Evolutionary conservation across 2,113 vertebrate genomes (phyloP).

Genomic region (Pelecanus crispus): DNA sequence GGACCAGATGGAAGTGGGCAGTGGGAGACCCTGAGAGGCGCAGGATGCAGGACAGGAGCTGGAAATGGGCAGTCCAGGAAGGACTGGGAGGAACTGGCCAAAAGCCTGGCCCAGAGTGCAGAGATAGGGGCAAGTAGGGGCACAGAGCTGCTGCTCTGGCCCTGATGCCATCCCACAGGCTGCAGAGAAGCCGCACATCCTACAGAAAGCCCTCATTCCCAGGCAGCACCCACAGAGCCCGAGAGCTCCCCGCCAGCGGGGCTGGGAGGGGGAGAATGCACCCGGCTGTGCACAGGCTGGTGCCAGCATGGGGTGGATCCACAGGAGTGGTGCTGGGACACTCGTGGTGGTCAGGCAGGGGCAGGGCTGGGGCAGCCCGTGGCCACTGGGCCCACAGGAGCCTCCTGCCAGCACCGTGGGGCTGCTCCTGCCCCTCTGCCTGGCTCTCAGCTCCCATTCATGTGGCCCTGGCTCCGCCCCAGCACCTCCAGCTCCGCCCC

Average conservation of each 20-base stretch:
- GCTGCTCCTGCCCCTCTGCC: neutral
- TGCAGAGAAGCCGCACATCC: neutral
- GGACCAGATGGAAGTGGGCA: neutral
- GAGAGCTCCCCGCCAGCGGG: fast-evolving
- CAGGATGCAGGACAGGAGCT: neutral
- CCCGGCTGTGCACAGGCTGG: neutral
- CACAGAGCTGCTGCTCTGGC: neutral
- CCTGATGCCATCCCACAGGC: neutral
- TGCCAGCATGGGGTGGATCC: neutral
- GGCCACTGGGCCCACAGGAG: neutral
- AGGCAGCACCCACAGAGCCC: neutral
- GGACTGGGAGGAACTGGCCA: neutral
- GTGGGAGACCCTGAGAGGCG: neutral
- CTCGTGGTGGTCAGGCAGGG: neutral
- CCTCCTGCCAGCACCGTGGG: neutral
- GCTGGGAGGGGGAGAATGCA: neutral
- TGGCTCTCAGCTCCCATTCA: neutral
- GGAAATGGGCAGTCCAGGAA: neutral
- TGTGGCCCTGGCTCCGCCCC: neutral
- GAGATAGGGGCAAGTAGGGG: neutral
- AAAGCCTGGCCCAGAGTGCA: neutral
- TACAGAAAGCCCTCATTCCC: neutral
- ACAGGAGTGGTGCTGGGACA: neutral
- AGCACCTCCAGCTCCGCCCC: no score
- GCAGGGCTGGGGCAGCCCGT: neutral